phyloP scores from a whole-genome alignment of 2,888 invertebrate species.

The Agonum fuliginosum region DNA sequence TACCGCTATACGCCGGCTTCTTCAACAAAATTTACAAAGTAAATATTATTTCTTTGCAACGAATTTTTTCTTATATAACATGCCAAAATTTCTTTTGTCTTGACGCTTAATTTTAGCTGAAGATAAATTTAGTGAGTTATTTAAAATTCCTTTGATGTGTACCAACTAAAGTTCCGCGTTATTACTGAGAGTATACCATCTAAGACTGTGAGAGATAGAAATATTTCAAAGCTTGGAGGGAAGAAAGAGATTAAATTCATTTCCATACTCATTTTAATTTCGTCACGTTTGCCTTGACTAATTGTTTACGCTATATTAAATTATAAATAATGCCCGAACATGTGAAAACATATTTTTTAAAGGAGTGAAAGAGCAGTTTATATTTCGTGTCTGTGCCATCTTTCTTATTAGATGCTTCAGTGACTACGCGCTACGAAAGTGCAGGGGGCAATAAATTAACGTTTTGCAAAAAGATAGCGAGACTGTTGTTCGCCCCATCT shows the following conservation, averaged over 20 bases:
- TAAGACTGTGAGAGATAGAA: not conserved
- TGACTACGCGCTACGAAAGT: slow-evolving; percentile 61
- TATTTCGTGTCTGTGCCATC: slow-evolving; percentile 63
- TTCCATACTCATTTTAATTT: slow-evolving; percentile 64
- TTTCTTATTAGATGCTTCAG: slow-evolving; percentile 64
- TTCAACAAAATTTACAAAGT: slow-evolving; percentile 38
- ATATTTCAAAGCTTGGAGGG: not conserved
- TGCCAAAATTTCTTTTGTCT: slow-evolving; percentile 33
- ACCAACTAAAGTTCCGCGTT: slow-evolving; percentile 11
- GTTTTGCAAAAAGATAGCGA: slow-evolving; percentile 59
- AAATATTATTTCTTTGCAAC: slow-evolving; percentile 47
- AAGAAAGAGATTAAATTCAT: slow-evolving; percentile 46
- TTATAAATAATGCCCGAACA: slow-evolving; percentile 63
- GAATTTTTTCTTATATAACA: slow-evolving; percentile 24
- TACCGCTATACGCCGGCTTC: slow-evolving; percentile 14
- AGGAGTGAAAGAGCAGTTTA: slow-evolving; percentile 63
- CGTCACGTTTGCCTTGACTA: slow-evolving; percentile 65
- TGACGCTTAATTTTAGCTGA: slow-evolving; percentile 35
- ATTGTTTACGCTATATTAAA: slow-evolving; percentile 65
- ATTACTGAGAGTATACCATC: slow-evolving; percentile 5
- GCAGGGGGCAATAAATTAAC: slow-evolving; percentile 63
- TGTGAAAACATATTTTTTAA: slow-evolving; percentile 62
- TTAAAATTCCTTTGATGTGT: slow-evolving; percentile 39
- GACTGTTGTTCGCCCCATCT: slow-evolving; percentile 53
- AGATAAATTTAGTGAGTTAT: slow-evolving; percentile 44